phyloP scores from a whole-genome alignment of 1,140 invertebrate genomes.

The Drosophila tropicalis region DNA sequence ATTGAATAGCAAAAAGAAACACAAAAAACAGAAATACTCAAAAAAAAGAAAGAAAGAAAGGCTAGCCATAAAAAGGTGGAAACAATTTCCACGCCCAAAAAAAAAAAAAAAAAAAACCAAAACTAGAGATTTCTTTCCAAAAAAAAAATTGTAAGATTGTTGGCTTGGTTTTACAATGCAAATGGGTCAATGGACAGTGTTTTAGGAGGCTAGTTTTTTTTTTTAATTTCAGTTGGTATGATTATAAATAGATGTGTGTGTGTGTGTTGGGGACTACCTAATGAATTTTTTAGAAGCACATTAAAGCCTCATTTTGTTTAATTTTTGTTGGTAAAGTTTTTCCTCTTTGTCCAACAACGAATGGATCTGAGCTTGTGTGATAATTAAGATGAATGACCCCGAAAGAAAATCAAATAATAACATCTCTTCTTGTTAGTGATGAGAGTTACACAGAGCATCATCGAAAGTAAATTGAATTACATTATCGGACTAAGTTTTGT shows the following conservation, averaged over 20 bases:
- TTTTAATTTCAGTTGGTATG: slow-evolving; percentile 2
- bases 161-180: slow-evolving; percentile 48
- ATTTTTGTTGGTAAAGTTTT: slow-evolving; percentile 44
- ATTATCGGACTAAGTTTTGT: background rate
- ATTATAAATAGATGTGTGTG: slow-evolving; percentile 17
- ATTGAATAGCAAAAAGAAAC: slow-evolving; percentile 27
- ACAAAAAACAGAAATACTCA: slow-evolving; percentile 29
- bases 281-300: slow-evolving; percentile 59
- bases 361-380: slow-evolving; percentile 43
- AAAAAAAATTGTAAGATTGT: slow-evolving; percentile 47
- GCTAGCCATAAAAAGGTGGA: slow-evolving; percentile 66
- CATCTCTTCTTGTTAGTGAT: background rate
- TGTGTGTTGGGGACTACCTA: slow-evolving; percentile 56
- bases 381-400: slow-evolving; percentile 80
- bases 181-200: slow-evolving; percentile 66
- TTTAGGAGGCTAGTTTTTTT: slow-evolving; percentile 46
- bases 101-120: slow-evolving; percentile 12
- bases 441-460: background rate
- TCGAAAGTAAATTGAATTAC: background rate
- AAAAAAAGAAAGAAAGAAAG: slow-evolving; percentile 34
- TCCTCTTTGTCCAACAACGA: slow-evolving; percentile 21
- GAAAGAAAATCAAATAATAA: slow-evolving; percentile 7
- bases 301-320: slow-evolving; percentile 55
- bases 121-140: slow-evolving; percentile 48
- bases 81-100: slow-evolving; percentile 64